These are phyloP conservation scores for Platyura marginata DNA, from an alignment of 1,140 invertebrate genomes.

Conservation along the genomic window DNA sequence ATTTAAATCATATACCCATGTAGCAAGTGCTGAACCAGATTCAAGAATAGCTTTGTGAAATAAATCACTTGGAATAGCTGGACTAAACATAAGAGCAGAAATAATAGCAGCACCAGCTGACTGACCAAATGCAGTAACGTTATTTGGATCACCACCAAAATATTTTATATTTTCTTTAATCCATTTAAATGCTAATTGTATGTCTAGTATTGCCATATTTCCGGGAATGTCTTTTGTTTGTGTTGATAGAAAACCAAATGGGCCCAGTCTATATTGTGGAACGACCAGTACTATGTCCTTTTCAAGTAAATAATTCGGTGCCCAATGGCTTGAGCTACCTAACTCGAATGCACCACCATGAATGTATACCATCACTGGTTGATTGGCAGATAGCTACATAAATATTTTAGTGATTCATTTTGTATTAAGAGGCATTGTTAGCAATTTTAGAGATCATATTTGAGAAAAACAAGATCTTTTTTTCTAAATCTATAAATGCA, in stretches of 20 bases:
- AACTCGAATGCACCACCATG: slow-evolving; percentile 23
- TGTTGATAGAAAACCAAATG: slow-evolving; percentile 33
- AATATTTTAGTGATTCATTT: slow-evolving; percentile 4
- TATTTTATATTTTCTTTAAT: slow-evolving; percentile 38
- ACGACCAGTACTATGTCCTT: slow-evolving; percentile 27
- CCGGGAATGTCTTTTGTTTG: slow-evolving; percentile 35
- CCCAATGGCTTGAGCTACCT: slow-evolving; percentile 13
- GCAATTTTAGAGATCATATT: background rate
- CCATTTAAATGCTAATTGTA: slow-evolving; percentile 38
- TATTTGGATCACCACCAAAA: slow-evolving; percentile 45
- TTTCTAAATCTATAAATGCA: background rate
- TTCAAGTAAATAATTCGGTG: slow-evolving; percentile 24
- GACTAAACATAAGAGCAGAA: background rate
- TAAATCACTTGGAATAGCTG: slow-evolving; percentile 2
- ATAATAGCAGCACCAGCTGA: slow-evolving; percentile 11
- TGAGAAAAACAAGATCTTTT: background rate
- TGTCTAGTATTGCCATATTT: slow-evolving; percentile 48
- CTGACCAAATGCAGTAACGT: slow-evolving; percentile 39
- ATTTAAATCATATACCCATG: slow-evolving; percentile 12
- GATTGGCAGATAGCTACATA: slow-evolving; percentile 11
- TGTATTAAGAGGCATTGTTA: too few species aligned
- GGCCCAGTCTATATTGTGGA: slow-evolving; percentile 28
- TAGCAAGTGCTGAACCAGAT: slow-evolving; percentile 18
- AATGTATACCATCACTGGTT: slow-evolving; percentile 22
- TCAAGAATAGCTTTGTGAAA: slow-evolving; percentile 19